A percentile compares a stretch with the other conserved stretches of the same genome.
phyloP scores from a whole-genome alignment of 2,113 vertebrate genomes.

The Trichomycterus rosablanca region DNA sequence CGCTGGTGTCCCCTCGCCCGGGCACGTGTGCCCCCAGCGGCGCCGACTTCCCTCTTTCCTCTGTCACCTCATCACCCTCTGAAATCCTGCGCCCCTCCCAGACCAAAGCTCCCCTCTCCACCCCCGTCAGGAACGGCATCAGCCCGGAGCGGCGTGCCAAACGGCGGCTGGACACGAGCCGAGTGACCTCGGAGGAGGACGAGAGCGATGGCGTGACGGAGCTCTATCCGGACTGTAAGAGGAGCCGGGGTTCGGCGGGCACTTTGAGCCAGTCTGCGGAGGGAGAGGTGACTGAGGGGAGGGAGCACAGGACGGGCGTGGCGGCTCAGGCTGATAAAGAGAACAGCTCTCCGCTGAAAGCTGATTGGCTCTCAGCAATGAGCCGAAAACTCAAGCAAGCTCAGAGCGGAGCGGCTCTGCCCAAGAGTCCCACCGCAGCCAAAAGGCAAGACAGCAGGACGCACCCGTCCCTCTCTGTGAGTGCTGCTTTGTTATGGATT shows the following conservation, averaged over 20 bases:
- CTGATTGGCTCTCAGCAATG: slow-evolving; percentile 84
- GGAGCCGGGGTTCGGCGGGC: slow-evolving; percentile 56
- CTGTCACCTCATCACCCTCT: slow-evolving; percentile 66
- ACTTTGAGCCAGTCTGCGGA: slow-evolving; percentile 55
- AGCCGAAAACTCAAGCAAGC: slow-evolving; percentile 72
- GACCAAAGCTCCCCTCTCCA: slow-evolving; percentile 64
- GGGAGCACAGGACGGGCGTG: slow-evolving; percentile 34
- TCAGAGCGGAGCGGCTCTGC: slow-evolving; percentile 43
- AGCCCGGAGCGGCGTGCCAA: slow-evolving; percentile 79
- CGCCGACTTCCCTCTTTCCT: slow-evolving; percentile 80
- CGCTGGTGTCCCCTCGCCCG: slow-evolving; percentile 69
- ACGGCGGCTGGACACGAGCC: slow-evolving; percentile 79
- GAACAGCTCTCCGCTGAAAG: slow-evolving; percentile 73
- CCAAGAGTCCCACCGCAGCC: slow-evolving; percentile 54
- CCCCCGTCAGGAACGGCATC: slow-evolving; percentile 66
- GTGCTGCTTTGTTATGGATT: slow-evolving; percentile 1
- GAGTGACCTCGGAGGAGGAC: slow-evolving; percentile 56
- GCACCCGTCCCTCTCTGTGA: too few species aligned
- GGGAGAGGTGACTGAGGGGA: slow-evolving; percentile 40
- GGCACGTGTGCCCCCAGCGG: slow-evolving; percentile 76
- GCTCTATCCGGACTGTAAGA: slow-evolving; percentile 70
- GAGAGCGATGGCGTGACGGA: slow-evolving; percentile 75
- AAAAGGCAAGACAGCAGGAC: slow-evolving; percentile 68
- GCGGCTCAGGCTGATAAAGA: slow-evolving; percentile 73
- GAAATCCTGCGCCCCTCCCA: slow-evolving; percentile 52